Conservation (phyloP, 2,888 invertebrate genomes). For the Apoderus coryli region DNA sequence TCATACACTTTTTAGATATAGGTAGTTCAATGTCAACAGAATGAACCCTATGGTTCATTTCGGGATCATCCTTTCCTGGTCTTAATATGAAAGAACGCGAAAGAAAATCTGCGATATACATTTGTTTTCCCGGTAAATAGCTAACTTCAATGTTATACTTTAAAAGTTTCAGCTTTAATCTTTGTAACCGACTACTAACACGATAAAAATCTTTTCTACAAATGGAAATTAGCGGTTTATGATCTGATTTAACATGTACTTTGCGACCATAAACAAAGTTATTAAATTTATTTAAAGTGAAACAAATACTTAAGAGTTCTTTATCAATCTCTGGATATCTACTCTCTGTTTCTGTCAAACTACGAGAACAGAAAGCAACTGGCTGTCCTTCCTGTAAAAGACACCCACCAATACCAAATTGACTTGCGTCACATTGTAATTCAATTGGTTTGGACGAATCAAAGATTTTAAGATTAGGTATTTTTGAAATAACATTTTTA, state of each 20-base stretch:
- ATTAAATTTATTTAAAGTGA: conserved; percentile 22
- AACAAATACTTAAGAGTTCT: conserved; percentile 23
- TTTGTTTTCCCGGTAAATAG: conserved; percentile 10
- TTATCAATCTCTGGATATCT: conserved; percentile 26
- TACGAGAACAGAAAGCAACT: conserved; percentile 15
- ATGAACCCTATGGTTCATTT: too few species aligned
- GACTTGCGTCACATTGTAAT: conserved; percentile 13
- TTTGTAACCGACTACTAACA: conserved; percentile 4
- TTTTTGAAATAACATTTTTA: conserved; percentile 6
- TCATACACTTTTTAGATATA: conserved; percentile 9
- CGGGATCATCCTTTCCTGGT: too few species aligned
- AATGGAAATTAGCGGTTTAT: conserved; percentile 18
- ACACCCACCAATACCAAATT: conserved; percentile 12
- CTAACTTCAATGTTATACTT: conserved; percentile 8
- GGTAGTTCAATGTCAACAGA: too few species aligned
- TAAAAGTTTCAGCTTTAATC: conserved; percentile 9
- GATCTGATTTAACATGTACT: conserved; percentile 20
- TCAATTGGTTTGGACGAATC: conserved; percentile 10
- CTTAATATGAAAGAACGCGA: too few species aligned
- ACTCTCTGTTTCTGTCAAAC: conserved; percentile 13
- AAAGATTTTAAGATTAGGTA: conserved; percentile 14
- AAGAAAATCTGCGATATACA: conserved; percentile 1
- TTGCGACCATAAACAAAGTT: conserved; percentile 23
- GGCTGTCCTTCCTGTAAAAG: conserved; percentile 14
- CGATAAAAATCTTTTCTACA: not conserved